Evolutionary conservation across 2,888 invertebrate species (phyloP).

Genomic region (Pandemis cinnamomeana): DNA sequence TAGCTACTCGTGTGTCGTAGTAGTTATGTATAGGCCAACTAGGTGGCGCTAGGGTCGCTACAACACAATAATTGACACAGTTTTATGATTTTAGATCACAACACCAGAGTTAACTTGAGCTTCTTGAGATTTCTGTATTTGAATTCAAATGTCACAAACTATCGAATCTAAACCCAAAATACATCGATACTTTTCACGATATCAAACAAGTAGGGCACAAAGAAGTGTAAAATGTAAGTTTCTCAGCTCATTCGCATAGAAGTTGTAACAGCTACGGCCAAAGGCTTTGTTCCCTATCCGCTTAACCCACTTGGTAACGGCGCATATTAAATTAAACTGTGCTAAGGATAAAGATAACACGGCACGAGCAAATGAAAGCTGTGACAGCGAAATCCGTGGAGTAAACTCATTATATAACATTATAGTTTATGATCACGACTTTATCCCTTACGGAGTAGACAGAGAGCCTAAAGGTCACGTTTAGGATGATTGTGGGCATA

Average conservation of each 20-base stretch:
- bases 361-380: constrained; percentile 65
- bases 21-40: no score
- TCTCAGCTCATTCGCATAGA: constrained; percentile 27
- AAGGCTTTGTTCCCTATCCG: constrained; percentile 53
- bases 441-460: no score
- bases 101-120: no score
- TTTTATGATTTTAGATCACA: no score
- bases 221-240: constrained; percentile 31
- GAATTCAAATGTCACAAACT: not conserved
- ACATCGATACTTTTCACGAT: constrained; percentile 17
- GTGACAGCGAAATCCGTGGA: constrained; percentile 50
- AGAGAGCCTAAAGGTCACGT: no score
- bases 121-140: no score
- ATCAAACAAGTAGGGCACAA: constrained; percentile 21
- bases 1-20: no score
- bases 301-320: constrained; percentile 65
- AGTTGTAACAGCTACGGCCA: constrained; percentile 42
- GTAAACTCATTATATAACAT: constrained; percentile 28
- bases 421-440: no score
- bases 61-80: no score
- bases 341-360: constrained; percentile 72
- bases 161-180: constrained; percentile 7
- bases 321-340: constrained; percentile 75
- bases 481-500: no score
- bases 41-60: no score